Evolutionary conservation across 2,797 vertebrate species (phyloP).

Genomic region (Cynodonichthys magdalenae): DNA sequence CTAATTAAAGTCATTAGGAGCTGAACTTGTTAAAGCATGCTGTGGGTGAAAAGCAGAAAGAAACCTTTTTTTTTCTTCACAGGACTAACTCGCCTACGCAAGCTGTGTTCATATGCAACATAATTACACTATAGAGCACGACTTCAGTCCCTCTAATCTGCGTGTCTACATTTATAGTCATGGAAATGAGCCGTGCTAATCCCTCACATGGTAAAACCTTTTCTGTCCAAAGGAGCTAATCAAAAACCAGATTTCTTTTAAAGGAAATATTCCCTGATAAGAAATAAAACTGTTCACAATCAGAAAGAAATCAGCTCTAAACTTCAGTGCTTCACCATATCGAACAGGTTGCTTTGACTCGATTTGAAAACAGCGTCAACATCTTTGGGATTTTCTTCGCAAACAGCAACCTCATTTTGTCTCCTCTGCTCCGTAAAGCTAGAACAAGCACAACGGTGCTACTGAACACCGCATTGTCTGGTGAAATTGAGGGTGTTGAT

Average conservation of each 20-base stretch:
- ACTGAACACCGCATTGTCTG: constrained; percentile 47
- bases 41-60: neutral
- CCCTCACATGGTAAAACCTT: neutral
- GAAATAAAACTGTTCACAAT: neutral
- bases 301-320: constrained; percentile 16
- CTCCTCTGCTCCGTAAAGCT: constrained; percentile 54
- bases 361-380: constrained; percentile 26
- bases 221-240: neutral
- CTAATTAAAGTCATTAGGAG: constrained; percentile 14
- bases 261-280: neutral
- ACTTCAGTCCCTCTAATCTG: neutral
- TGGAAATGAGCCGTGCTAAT: neutral
- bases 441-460: constrained; percentile 46
- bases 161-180: neutral
- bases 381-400: constrained; percentile 46
- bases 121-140: neutral
- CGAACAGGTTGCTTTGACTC: constrained; percentile 42
- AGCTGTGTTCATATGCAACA: neutral
- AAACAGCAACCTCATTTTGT: constrained; percentile 56
- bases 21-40: neutral
- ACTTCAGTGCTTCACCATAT: constrained; percentile 15
- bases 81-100: constrained; percentile 1
- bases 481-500: constrained; percentile 53
- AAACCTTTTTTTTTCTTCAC: neutral
- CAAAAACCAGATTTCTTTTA: neutral